Evolutionary conservation across 2,797 vertebrate species (phyloP), one percentile per base, ranked within the genome.

Genomic region (Pseudomugil gertrudae): DNA sequence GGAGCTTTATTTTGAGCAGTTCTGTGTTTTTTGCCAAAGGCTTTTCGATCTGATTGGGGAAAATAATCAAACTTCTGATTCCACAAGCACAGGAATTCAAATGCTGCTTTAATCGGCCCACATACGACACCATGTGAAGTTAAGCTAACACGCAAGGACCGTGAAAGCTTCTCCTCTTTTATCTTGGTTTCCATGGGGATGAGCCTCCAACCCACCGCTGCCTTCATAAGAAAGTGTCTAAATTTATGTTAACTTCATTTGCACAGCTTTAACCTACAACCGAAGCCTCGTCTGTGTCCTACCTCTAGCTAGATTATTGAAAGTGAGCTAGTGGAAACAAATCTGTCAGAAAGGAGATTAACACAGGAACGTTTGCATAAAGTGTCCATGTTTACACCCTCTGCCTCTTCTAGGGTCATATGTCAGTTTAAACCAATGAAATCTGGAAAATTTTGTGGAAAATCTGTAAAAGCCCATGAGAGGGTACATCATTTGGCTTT

Each of bases 51-150:
- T 33, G 43, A 66, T 64, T 69, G 23, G 38, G 13, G 9, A 24
- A 69, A 72, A 63, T 56, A 33, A 61, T 57, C 9, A 56, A 53
- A 9, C 21, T 1, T 8, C 21, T 23, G 10, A 23, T 2, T 23
- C 45, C 51, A 63, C 68, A 71, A 71, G 26, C n/a, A 59, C 56
- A 65, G 15, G 40, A 66, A 71, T 66, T 63, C 2, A 70, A 65
- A 63, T 32, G 13, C 7, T 7, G 3, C 33, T 68, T 69, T 48
- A 62, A n/a, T 29, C 35, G 11, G 24, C 35, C 8, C 13, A 54
- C 19, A 43, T 10, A 38, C 15, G 51, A 51, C 9, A 35, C 26
- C 2, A 23, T 33, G 21, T 23, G 30, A 21, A 55, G 30, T 23
- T 13, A 32, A 55, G 5, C 5, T 50, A 2, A 23, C 8, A 5